These are phyloP conservation scores for Hipparchia semele DNA, from an alignment of 2,888 invertebrate species.

Conservation along the genomic window DNA sequence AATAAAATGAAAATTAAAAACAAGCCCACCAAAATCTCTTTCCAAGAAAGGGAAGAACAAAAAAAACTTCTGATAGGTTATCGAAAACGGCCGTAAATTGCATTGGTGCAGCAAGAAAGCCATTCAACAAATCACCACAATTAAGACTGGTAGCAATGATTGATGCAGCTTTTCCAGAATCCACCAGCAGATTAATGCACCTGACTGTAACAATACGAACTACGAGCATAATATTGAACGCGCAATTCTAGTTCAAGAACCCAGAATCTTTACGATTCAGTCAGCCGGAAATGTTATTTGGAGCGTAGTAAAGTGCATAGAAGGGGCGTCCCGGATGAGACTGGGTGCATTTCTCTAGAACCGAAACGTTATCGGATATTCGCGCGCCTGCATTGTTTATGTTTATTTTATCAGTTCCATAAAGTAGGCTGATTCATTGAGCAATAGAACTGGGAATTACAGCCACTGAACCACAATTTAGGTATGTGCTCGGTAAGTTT, in stretches of 20 bases:
- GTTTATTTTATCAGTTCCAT: conserved; percentile 29
- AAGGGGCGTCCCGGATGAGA: conserved; percentile 21
- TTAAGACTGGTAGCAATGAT: no score
- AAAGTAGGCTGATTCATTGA: conserved; percentile 28
- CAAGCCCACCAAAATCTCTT: no score
- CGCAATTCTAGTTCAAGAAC: conserved; percentile 16
- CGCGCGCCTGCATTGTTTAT: conserved; percentile 25
- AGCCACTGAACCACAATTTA: background rate
- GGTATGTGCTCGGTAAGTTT: background rate
- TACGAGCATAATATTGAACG: conserved; percentile 11
- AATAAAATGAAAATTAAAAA: no score
- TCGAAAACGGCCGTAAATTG: no score
- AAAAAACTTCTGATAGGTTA: no score
- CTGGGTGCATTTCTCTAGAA: conserved; percentile 23
- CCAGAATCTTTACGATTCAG: conserved; percentile 33
- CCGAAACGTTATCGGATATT: conserved; percentile 29
- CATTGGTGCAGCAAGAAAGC: no score
- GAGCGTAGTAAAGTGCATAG: conserved; percentile 37
- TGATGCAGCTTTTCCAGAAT: no score
- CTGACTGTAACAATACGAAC: conserved; percentile 11
- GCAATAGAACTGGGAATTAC: conserved; percentile 8
- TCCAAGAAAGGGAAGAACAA: no score
- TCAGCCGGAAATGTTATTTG: conserved; percentile 41
- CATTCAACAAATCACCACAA: no score
- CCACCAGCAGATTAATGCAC: conserved; percentile 4